Percentiles rank a stretch among this genome's conserved stretches.
These are phyloP conservation scores for Acropternis orthonyx DNA, from an alignment of 2,797 vertebrate genomes.

Conservation along the genomic window DNA sequence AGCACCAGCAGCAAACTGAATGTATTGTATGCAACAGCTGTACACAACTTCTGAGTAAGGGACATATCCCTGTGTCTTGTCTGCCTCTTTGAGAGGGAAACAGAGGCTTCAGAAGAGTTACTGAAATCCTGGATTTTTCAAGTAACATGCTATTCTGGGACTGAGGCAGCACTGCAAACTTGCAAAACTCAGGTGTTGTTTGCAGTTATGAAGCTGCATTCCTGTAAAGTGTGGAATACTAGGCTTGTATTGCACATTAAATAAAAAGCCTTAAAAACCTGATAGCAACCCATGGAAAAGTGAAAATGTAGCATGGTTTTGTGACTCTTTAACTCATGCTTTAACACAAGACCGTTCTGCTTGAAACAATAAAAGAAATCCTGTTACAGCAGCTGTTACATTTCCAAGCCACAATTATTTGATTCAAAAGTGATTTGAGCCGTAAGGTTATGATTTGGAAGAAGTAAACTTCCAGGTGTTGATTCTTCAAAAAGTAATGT, in stretches of 20 bases:
- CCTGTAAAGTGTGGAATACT: not conserved
- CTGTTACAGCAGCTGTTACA: not conserved
- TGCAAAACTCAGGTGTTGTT: not conserved
- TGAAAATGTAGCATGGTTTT: not conserved
- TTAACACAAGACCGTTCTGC: not conserved
- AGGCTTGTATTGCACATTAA: not conserved
- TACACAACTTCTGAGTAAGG: not conserved
- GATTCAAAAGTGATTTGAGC: not conserved
- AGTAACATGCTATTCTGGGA: rapidly evolving
- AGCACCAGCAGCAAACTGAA: constrained; percentile 43
- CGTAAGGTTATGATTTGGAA: not conserved
- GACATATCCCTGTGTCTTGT: not conserved
- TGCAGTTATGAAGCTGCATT: not conserved
- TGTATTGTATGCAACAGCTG: not conserved
- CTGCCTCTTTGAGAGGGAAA: not conserved
- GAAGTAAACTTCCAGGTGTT: not conserved
- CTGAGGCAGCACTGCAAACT: rapidly evolving
- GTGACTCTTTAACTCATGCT: not conserved
- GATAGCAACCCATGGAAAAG: not conserved
- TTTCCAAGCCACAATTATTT: not conserved
- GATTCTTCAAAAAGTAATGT: not conserved
- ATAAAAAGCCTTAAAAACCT: not conserved
- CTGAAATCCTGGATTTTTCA: not conserved
- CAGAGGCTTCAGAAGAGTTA: not conserved
- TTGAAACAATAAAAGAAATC: not conserved